phyloP scores from a whole-genome alignment of 2,797 vertebrate species.

The Lemur catta region DNA sequence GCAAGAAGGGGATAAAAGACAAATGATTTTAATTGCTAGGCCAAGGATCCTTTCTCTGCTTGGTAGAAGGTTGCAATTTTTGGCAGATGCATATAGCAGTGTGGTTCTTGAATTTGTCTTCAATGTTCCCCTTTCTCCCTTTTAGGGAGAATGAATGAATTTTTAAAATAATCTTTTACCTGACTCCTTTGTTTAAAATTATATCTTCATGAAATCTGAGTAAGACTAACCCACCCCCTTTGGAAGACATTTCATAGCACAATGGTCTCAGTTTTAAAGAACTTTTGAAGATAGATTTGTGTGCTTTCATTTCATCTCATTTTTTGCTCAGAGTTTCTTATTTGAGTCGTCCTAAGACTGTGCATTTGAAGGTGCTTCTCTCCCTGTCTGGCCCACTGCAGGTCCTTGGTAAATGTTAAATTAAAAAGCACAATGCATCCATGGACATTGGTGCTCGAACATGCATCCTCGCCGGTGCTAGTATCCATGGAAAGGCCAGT shows the following conservation, averaged over 20 bases:
- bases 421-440: neutral
- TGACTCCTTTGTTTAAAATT: constrained; percentile 71
- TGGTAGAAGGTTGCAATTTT: constrained; percentile 64
- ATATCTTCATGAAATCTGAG: constrained; percentile 56
- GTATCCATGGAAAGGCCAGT: neutral
- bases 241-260: constrained; percentile 33
- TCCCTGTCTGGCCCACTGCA: neutral
- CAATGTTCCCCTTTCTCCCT: constrained; percentile 51
- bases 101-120: constrained; percentile 47
- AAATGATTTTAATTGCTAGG: constrained; percentile 76
- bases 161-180: constrained; percentile 44
- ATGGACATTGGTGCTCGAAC: neutral
- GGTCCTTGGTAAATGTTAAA: neutral
- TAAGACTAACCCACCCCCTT: constrained; percentile 22
- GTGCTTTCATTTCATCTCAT: constrained; percentile 7
- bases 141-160: constrained; percentile 53
- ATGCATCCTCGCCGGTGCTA: neutral
- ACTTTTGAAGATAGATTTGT: constrained; percentile 49
- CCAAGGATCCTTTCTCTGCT: constrained; percentile 56
- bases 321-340: neutral
- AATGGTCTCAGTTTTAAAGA: constrained; percentile 46
- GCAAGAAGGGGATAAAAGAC: constrained; percentile 74
- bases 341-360: neutral
- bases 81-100: constrained; percentile 2
- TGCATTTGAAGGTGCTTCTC: neutral